Conservation (phyloP, 2,113 vertebrate genomes). For the Anarhynchus alexandrinus region DNA sequence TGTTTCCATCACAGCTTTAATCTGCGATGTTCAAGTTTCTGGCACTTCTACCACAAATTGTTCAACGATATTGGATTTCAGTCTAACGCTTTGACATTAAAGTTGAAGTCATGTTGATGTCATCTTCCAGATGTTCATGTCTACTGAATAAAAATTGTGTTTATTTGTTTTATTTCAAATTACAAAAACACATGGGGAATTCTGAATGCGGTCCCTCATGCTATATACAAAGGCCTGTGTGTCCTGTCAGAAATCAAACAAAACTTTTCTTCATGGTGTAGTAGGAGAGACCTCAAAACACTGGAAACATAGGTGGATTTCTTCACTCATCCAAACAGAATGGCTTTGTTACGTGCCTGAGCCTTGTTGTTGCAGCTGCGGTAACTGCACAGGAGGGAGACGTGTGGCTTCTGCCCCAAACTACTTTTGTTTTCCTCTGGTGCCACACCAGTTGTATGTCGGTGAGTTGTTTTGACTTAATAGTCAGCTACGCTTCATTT, state of each 20-base stretch:
- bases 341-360: not conserved
- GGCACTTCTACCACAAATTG: not conserved
- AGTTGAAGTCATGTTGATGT: conserved; percentile 54
- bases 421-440: not conserved
- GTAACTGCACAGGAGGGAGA: not conserved
- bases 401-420: not conserved
- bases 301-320: conserved; percentile 43
- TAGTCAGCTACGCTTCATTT: not conserved
- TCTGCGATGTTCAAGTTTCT: conserved; percentile 4
- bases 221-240: not conserved
- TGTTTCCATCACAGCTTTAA: not conserved
- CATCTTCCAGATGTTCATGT: conserved; percentile 64
- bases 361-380: conserved; percentile 39
- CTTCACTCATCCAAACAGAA: not conserved
- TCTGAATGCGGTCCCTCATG: conserved; percentile 1
- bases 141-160: conserved; percentile 34
- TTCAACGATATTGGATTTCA: conserved; percentile 32
- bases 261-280: conserved; percentile 4
- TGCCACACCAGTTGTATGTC: not conserved
- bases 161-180: conserved; percentile 51
- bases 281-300: not conserved
- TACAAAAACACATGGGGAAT: conserved; percentile 5
- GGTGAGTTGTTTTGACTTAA: not conserved
- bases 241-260: conserved; percentile 36
- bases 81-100: conserved; percentile 17